A percentile compares a stretch with the other conserved stretches of the same genome.
These are phyloP conservation scores for Tamias sibiricus DNA, from an alignment of 2,113 vertebrate genomes.

Conservation along the genomic window DNA sequence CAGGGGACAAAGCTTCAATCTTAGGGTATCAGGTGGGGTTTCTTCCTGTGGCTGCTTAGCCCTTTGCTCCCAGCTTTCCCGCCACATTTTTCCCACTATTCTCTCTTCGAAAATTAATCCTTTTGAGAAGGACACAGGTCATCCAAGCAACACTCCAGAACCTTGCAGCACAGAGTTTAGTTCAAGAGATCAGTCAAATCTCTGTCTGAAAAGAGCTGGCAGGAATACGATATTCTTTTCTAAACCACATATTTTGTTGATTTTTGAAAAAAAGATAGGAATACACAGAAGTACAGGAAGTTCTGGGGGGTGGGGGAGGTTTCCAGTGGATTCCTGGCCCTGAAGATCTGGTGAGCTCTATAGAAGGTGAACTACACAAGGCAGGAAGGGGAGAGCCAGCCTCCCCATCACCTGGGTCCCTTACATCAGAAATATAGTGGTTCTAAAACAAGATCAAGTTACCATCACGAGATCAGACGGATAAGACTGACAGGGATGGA, in stretches of 20 bases:
- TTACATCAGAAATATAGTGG: not conserved
- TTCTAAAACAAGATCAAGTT: not conserved
- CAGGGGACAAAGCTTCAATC: constrained; percentile 92
- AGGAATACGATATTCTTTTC: not conserved
- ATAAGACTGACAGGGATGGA: not conserved
- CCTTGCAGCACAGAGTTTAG: constrained; percentile 73
- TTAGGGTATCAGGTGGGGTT: constrained; percentile 85
- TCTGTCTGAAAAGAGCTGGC: not conserved
- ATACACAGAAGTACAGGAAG: not conserved
- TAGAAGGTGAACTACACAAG: not conserved
- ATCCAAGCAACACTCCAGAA: constrained; percentile 92
- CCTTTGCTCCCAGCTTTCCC: constrained; percentile 93
- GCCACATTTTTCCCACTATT: constrained; percentile 94
- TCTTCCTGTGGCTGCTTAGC: constrained; percentile 92
- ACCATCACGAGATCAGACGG: not conserved
- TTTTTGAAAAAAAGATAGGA: not conserved
- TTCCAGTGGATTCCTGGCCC: not conserved
- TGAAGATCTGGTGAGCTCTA: not conserved
- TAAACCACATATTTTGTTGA: not conserved
- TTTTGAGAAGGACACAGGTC: constrained; percentile 96
- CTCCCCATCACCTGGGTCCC: no score
- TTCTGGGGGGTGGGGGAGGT: not conserved
- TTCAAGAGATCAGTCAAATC: not conserved
- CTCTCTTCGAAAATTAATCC: constrained; percentile 94
- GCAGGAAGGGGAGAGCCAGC: not conserved